phyloP scores from a whole-genome alignment of 2,797 vertebrate genomes.

The Prunella strophiata region DNA sequence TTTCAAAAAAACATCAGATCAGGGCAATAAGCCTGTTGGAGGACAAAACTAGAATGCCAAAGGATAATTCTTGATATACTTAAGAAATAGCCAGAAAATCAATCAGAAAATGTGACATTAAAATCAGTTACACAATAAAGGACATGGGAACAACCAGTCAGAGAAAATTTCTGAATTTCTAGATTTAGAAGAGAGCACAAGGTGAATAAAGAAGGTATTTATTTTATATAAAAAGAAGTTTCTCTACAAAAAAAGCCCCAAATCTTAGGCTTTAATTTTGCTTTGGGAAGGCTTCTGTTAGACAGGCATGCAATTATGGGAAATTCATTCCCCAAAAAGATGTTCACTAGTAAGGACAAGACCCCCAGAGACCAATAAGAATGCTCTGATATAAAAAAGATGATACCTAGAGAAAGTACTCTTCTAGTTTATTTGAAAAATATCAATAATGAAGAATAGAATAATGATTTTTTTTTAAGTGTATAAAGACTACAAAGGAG shows the following conservation, averaged over 20 bases:
- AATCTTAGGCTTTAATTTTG: neutral
- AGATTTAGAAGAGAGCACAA: neutral
- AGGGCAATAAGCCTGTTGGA: neutral
- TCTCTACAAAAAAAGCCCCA: neutral
- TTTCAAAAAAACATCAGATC: neutral
- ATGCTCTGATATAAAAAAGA: neutral
- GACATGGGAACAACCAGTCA: neutral
- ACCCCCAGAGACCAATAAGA: neutral
- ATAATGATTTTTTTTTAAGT: neutral
- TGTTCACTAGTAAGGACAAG: neutral
- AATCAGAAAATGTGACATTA: neutral
- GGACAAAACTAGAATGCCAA: neutral
- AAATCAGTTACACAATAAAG: neutral
- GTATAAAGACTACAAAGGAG: neutral
- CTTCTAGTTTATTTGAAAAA: neutral
- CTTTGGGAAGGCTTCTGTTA: neutral
- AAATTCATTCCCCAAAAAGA: neutral
- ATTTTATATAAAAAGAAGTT: neutral
- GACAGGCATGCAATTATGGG: rapidly evolving
- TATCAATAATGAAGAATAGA: neutral
- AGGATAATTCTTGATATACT: neutral
- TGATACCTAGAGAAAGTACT: neutral
- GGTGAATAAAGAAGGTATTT: neutral
- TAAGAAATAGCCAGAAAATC: neutral
- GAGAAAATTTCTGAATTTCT: neutral